Evolutionary conservation across 92 coral and sea anemone species (phyloP), one percentile per base, ranked within the genome.

Genomic region (Epizoanthus ramosus): DNA sequence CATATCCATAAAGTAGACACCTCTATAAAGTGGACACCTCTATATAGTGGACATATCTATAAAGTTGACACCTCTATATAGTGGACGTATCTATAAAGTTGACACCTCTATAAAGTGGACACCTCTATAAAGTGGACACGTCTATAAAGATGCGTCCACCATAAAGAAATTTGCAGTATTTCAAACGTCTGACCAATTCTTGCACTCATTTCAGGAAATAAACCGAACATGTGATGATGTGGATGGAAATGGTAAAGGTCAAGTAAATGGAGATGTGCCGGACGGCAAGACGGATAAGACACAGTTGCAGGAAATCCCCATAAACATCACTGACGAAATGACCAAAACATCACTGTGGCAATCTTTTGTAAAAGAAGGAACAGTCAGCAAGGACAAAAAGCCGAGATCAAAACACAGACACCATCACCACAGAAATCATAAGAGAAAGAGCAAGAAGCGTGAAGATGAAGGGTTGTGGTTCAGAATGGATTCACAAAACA

Each of bases 311-410:
- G 89, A 91, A 71, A 74, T 85, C 54, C 93, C 95, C 5, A 92
- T 96, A 41, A 96, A 96, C 75, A 96, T 96, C 52, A 74, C 98
- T 0, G 95, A 96, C 17, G 99, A 96, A 77, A 89, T 96, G 94
- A 90, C 92, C 54, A 96, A 89, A 50, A 92, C 95, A 14, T 92
- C 98, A 0, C 88, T 96, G 14, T 96, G 99, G 99, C 89, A 94
- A 83, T 88, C 92, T 4, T 91, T 93, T 83, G 98, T 83, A n/a
- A 91, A 79, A 58, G 97, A 90, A 56, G 91, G 94, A 3, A 52
- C 91, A 3, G 87, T 56, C 23, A 60, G 4, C 54, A 75, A 61
- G 6, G 71, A 61, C 58, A 87, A 83, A 39, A 90, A 91, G 58
- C 79, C 87, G 10, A 89, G 89, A 53, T 70, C 90, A 7, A 66